Base-by-base conservation (phyloP, 2,888 invertebrate species). In the Trachelus tabidus region DNA sequence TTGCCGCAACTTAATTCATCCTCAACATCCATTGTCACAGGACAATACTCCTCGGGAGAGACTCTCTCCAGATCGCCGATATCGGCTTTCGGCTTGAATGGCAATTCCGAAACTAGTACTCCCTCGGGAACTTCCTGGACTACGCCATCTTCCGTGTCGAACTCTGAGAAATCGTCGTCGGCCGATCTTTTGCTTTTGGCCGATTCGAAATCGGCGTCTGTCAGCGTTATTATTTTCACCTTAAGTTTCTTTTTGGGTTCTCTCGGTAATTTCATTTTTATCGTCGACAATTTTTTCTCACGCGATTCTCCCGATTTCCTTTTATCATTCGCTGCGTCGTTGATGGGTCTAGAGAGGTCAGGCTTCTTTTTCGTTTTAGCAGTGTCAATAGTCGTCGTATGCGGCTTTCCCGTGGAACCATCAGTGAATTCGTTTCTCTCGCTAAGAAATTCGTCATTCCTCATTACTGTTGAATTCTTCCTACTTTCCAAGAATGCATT, bases 11-110 rank as follows among this genome's bases (percentile, higher is more conserved):
- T 83, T 23, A 76, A 79, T 78, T 90, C 90, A 68, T 91, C 89
- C 12, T 90, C 90, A 73, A 88, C 82, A 6, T 11, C 40, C 23
- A 56, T 23, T 68, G 84, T 88, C 81, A 91, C 78, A 23, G 91
- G 91, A 80, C 91, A 91, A 77, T 87, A 91, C 80, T 91, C 91
- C 3, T 91, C 91, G 34, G 84, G 86, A 11, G 85, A 86, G 40
- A 91, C 83, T 77, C 87, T 87, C 73, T 89, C 88, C 37, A 91
- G 82, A 79, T 87, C 83, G 37, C 89, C 89, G 79, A 91, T 85
- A 79, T 91, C 90, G 40, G 87, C 85, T 76, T 80, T 87, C 1
- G 91, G 91, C 76, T 88, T 90, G 79, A 86, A 91, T 30, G 89
- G 88, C 75, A 91, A 78, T 78, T 89, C 82, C 2, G 86, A 85